These are phyloP conservation scores for Nannoperca obscura DNA, from an alignment of 2,797 vertebrate genomes.

Conservation along the genomic window DNA sequence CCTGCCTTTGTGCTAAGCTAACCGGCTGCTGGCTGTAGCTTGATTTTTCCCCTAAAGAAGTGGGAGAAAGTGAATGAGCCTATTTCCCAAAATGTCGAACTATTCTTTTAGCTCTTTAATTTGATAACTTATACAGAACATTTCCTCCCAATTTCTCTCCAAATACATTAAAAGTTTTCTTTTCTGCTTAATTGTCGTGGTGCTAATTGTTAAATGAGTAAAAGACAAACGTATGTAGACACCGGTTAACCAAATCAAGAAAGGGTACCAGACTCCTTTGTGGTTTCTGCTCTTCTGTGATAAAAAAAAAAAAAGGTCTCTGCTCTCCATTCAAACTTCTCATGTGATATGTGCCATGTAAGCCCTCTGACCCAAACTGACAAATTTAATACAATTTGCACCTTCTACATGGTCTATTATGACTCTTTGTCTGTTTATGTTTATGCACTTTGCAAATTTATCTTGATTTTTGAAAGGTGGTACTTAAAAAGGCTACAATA, in stretches of 20 bases:
- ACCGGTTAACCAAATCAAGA: constrained; percentile 7
- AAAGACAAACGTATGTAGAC: constrained; percentile 16
- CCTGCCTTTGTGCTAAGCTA: not conserved
- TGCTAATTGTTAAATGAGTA: not conserved
- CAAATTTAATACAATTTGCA: constrained; percentile 66
- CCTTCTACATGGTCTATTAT: constrained; percentile 64
- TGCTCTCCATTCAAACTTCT: constrained; percentile 23
- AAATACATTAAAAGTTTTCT: not conserved
- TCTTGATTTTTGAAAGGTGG: constrained; percentile 56
- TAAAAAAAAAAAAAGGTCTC: not conserved
- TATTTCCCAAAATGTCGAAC: constrained; percentile 4
- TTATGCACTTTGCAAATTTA: constrained; percentile 81
- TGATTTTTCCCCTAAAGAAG: not conserved
- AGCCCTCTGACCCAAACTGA: constrained; percentile 30
- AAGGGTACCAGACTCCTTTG: constrained; percentile 12
- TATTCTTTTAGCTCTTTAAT: not conserved
- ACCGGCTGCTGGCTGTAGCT: not conserved
- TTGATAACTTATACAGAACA: not conserved
- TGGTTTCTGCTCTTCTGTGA: constrained; percentile 28
- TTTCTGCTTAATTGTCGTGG: not conserved
- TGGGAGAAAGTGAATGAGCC: not conserved
- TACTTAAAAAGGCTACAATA: constrained; percentile 67
- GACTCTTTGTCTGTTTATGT: constrained; percentile 57
- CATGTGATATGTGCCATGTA: constrained; percentile 66
- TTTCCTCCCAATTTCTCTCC: not conserved